Conservation (phyloP, 2,888 invertebrate species). For the Parelbella ahira region DNA sequence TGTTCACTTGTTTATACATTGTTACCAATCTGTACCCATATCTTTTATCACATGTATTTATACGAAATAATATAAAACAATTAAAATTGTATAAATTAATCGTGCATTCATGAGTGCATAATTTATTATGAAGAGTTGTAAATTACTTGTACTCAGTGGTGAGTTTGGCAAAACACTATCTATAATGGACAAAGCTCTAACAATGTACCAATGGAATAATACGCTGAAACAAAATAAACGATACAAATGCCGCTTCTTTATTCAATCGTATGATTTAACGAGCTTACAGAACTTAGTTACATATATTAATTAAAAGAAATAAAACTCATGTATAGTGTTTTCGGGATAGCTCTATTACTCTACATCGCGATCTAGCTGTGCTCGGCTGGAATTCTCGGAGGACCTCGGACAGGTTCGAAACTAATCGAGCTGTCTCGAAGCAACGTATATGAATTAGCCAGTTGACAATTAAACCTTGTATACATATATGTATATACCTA, state of each 20-base stretch:
- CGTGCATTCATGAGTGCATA: conserved; percentile 72
- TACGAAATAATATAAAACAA: conserved; percentile 63
- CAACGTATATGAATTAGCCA: too few species aligned
- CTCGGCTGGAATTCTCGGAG: too few species aligned
- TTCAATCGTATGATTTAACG: too few species aligned
- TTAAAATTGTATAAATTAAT: conserved; percentile 67
- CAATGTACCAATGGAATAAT: conserved; percentile 76
- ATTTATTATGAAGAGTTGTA: conserved; percentile 74
- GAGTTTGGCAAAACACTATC: conserved; percentile 62
- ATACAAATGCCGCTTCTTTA: conserved; percentile 80
- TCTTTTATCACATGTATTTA: conserved; percentile 76
- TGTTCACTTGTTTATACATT: conserved; percentile 79
- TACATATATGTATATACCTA: too few species aligned
- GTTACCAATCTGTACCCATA: conserved; percentile 75
- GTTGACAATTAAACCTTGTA: too few species aligned
- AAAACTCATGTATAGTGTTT: too few species aligned
- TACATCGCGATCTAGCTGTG: too few species aligned
- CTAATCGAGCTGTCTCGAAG: too few species aligned
- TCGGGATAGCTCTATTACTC: too few species aligned
- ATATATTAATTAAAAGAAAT: too few species aligned
- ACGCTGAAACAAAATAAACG: conserved; percentile 76
- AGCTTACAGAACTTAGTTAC: too few species aligned
- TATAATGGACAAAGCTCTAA: conserved; percentile 67
- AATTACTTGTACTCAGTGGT: conserved; percentile 66
- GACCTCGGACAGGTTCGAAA: too few species aligned